A percentile compares a stretch with the other conserved stretches of the same genome.
These are phyloP conservation scores for Gopherus flavomarginatus DNA, from an alignment of 2,113 vertebrate genomes.

Conservation along the genomic window DNA sequence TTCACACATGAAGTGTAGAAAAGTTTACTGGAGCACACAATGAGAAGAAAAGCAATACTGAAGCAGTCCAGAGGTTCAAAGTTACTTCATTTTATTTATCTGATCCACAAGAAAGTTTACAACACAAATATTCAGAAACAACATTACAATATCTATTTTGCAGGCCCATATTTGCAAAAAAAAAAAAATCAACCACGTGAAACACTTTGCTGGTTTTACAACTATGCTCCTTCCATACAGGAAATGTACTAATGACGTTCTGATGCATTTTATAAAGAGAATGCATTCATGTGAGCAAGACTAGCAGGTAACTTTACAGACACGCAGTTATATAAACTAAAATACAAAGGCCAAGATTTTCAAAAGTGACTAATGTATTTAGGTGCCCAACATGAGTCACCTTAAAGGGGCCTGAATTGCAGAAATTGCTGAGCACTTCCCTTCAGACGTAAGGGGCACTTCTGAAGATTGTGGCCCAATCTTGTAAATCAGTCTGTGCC, in stretches of 20 bases:
- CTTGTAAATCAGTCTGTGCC: accelerated
- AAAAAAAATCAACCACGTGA: background rate
- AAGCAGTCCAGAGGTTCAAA: slow-evolving; percentile 34
- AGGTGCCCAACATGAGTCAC: background rate
- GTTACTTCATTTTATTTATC: slow-evolving; percentile 54
- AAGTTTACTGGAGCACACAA: accelerated
- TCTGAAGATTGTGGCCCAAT: background rate
- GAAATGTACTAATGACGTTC: background rate
- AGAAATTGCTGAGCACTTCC: background rate
- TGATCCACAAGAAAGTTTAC: background rate
- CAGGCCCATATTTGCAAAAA: background rate
- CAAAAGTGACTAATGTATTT: background rate
- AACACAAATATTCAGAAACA: background rate
- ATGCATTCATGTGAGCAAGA: accelerated
- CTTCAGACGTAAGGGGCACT: background rate
- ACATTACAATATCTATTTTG: background rate
- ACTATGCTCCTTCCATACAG: background rate
- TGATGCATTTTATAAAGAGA: background rate
- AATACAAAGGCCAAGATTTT: background rate
- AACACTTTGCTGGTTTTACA: background rate
- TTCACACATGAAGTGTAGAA: background rate
- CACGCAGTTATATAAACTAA: background rate
- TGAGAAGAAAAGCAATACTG: background rate
- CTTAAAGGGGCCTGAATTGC: background rate
- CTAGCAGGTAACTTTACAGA: accelerated